Evolutionary conservation across 2,888 invertebrate genomes (phyloP), one percentile per base, ranked within the genome.

Genomic region (Trachelus iudaicus): DNA sequence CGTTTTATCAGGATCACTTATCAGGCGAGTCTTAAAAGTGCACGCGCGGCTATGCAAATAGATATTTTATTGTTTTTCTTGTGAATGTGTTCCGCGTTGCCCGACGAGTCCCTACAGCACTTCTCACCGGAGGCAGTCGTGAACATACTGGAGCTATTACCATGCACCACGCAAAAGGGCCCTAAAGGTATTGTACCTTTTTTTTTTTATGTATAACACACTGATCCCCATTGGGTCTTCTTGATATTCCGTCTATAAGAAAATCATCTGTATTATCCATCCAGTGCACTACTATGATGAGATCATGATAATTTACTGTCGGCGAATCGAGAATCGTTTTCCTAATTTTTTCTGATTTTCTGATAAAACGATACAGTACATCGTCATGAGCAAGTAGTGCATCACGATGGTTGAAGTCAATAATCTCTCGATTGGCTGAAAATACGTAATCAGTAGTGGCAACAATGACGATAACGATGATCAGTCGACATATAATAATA

Each of bases 251-350:
- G 2, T 56, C 23, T 56, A 56, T 80, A 80, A 82, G 80, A 83
- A 87, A 87, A 88, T 89, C 85, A 85, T 85, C 83, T 83, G 85
- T 83, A 84, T 88, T 88, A 88, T 89, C 86, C 85, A 81, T 23
- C 56, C 23, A 31, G 71, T 79, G 84, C 84, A 83, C 85, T 9
- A 34, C 33, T 71, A 34, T 71, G 84, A 84, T 85, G 83, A 86
- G 87, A 88, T 89, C 87, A 89, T 85, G 87, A 88, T 89, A 88
- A 87, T 87, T 85, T 82, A 75, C 81, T 23, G 71, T 34, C 71
- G 13, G 33, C 31, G 34, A 15, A 56, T 56, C 23, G 56, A 56
- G 56, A 56, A 56, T 23, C 71, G 71, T 30, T 34, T 71, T 34
- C 0, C 12, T 23, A 30, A 31, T 71, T 71, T 71, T 71, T 71